These are phyloP conservation scores for Dromas ardeola DNA, from an alignment of 2,113 vertebrate genomes.

Conservation along the genomic window DNA sequence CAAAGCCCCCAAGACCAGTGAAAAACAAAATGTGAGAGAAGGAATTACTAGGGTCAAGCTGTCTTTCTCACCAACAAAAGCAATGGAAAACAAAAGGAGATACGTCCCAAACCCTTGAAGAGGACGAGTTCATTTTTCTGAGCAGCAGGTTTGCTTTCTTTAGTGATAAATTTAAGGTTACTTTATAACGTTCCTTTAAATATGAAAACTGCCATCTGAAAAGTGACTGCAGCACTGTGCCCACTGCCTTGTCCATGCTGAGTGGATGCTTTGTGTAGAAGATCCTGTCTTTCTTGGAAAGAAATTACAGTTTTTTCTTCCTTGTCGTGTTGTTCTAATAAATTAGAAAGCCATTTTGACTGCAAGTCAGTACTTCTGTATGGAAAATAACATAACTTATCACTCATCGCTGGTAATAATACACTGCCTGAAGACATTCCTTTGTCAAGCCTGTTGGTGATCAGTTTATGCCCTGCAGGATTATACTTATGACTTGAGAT, in stretches of 20 bases:
- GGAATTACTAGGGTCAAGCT: not conserved
- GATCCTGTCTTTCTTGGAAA: not conserved
- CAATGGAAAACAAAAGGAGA: not conserved
- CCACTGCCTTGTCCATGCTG: not conserved
- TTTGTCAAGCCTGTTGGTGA: slow-evolving; percentile 54
- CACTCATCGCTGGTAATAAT: slow-evolving; percentile 57
- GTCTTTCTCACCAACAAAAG: not conserved
- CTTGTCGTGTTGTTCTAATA: not conserved
- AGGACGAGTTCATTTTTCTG: not conserved
- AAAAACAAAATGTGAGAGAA: not conserved
- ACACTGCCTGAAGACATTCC: slow-evolving; percentile 45
- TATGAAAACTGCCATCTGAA: not conserved
- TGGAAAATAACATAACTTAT: slow-evolving; percentile 39
- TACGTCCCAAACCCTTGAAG: not conserved
- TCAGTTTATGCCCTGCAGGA: slow-evolving; percentile 46
- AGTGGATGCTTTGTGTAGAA: not conserved
- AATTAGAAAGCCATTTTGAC: slow-evolving; percentile 31
- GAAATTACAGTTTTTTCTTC: not conserved
- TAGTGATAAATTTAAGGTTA: not conserved
- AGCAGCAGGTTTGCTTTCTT: not conserved
- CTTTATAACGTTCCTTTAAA: not conserved
- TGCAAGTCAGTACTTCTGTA: slow-evolving; percentile 42
- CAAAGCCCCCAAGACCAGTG: not conserved
- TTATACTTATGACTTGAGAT: slow-evolving; percentile 18
- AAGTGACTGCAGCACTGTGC: not conserved